Conservation (phyloP, 1,140 invertebrate species). For the Ceratina australensis region DNA sequence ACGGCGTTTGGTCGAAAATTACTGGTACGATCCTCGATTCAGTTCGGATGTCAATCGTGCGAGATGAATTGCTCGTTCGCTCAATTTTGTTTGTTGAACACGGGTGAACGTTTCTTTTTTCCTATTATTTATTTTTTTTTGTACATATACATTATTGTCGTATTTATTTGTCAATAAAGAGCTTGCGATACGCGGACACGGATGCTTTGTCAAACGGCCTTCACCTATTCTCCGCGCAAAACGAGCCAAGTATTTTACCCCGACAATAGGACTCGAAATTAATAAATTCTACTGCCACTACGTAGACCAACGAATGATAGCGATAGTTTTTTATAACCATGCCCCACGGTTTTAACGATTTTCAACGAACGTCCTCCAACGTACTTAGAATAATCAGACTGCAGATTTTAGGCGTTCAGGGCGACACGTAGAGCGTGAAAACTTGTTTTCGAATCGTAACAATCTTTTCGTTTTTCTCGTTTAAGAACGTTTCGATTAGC, state of each 20-base stretch:
- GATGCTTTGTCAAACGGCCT: conserved; percentile 22
- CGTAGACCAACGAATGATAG: too few species aligned
- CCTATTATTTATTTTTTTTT: conserved; percentile 54
- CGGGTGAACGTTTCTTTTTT: conserved; percentile 32
- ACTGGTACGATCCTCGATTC: neutral
- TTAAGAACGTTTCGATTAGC: neutral
- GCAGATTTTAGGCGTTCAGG: too few species aligned
- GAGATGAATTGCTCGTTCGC: neutral
- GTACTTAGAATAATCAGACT: too few species aligned
- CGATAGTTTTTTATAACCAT: too few species aligned
- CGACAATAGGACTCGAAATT: too few species aligned
- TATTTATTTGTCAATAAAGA: conserved; percentile 58
- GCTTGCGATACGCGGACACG: conserved; percentile 42
- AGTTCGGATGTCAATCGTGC: neutral
- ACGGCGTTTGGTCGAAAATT: too few species aligned
- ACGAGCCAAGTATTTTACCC: neutral
- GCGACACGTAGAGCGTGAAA: too few species aligned
- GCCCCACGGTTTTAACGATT: too few species aligned
- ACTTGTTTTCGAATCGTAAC: too few species aligned
- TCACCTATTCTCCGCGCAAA: neutral
- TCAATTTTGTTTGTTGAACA: neutral
- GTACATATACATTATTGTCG: conserved; percentile 49
- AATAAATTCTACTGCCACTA: too few species aligned
- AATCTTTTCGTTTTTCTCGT: too few species aligned
- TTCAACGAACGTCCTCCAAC: too few species aligned